Percentiles rank a stretch among this genome's conserved stretches.
These are phyloP conservation scores for Semaprochilodus insignis DNA, from an alignment of 2,797 vertebrate species.

Conservation along the genomic window DNA sequence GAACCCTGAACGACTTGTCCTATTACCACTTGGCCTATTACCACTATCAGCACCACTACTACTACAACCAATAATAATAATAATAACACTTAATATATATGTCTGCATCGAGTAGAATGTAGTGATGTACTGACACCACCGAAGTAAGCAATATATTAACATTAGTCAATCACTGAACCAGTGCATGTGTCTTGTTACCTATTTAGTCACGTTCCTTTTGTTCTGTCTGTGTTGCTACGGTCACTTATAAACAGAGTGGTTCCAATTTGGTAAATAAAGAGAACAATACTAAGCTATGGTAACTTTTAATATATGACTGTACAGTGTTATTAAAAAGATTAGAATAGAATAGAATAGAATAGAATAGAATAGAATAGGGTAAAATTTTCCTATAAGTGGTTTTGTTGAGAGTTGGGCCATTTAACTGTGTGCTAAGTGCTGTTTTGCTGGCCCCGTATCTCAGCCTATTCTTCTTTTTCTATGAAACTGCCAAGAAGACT, in stretches of 20 bases:
- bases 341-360: constrained; percentile 3
- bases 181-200: neutral
- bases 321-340: neutral
- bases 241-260: constrained; percentile 40
- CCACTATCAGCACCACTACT: neutral
- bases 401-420: neutral
- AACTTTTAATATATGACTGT: neutral
- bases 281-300: neutral
- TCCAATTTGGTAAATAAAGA: neutral
- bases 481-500: constrained; percentile 1
- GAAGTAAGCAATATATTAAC: neutral
- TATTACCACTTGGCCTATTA: neutral
- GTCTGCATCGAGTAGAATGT: too few species aligned
- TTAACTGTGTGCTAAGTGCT: constrained; percentile 6
- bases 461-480: constrained; percentile 17
- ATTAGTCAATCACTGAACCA: neutral
- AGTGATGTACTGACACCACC: neutral
- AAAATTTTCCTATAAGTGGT: neutral
- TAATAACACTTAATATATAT: too few species aligned
- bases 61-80: neutral
- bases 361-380: neutral
- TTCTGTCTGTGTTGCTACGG: neutral
- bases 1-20: too few species aligned
- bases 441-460: neutral
- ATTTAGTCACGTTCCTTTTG: neutral